These are phyloP conservation scores for Nettapus auritus DNA, from an alignment of 2,113 vertebrate species.

Conservation along the genomic window DNA sequence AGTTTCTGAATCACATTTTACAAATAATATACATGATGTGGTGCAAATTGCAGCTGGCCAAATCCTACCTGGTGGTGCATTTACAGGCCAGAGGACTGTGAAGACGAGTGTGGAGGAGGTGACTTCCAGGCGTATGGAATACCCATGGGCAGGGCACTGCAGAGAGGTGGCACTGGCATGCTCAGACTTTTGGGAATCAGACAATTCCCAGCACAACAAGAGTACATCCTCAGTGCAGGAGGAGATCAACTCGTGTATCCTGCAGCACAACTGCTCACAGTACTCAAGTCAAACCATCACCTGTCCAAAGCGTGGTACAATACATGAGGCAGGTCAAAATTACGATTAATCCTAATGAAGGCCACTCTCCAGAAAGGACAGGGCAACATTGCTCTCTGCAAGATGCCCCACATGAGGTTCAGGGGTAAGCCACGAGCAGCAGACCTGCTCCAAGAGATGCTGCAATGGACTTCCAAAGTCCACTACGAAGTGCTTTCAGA, in stretches of 20 bases:
- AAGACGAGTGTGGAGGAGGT: not conserved
- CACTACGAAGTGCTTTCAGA: not conserved
- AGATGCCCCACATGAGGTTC: not conserved
- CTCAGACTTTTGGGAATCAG: not conserved
- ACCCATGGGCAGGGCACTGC: not conserved
- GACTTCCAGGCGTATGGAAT: not conserved
- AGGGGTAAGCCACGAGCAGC: not conserved
- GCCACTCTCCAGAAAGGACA: not conserved
- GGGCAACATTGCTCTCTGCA: not conserved
- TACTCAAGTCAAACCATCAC: not conserved
- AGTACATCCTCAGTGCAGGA: rapidly evolving
- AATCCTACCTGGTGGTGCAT: rapidly evolving
- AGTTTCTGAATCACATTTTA: not conserved
- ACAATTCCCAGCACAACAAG: not conserved
- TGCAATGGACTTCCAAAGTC: rapidly evolving
- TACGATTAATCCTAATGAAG: not conserved
- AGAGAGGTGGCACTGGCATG: not conserved
- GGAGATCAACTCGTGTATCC: rapidly evolving
- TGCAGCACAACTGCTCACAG: not conserved
- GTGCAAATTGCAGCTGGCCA: not conserved
- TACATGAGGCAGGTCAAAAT: not conserved
- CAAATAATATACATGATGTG: rapidly evolving
- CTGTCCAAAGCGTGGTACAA: not conserved
- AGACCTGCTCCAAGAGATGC: not conserved
- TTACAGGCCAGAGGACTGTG: not conserved